These are phyloP conservation scores for Periophthalmus magnuspinnatus DNA, from an alignment of 2,797 vertebrate genomes.

Conservation along the genomic window DNA sequence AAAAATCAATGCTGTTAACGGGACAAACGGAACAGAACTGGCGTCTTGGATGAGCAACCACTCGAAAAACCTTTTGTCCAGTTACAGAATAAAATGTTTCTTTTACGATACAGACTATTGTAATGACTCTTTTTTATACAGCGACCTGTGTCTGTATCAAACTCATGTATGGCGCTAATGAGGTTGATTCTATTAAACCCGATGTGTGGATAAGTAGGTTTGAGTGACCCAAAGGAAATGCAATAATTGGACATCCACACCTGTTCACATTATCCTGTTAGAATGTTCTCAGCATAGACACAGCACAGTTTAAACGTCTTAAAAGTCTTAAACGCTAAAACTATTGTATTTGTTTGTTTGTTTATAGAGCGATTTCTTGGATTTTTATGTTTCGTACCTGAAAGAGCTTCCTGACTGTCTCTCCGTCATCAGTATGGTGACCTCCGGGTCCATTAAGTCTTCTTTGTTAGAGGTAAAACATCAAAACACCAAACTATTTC, in stretches of 20 bases:
- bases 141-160: neutral
- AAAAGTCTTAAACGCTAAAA: too few relatives aligned
- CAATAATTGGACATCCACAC: conserved; percentile 19
- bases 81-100: too few relatives aligned
- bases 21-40: too few relatives aligned
- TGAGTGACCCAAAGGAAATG: conserved; percentile 31
- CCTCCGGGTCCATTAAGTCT: conserved; percentile 61
- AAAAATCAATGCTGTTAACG: too few relatives aligned
- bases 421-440: conserved; percentile 82
- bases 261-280: conserved; percentile 7
- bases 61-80: too few relatives aligned
- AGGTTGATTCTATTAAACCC: conserved; percentile 21
- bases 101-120: too few relatives aligned
- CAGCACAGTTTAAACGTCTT: neutral
- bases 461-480: conserved; percentile 72
- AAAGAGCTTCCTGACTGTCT: conserved; percentile 95
- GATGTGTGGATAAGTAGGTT: conserved; percentile 21
- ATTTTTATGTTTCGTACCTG: conserved; percentile 93
- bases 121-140: too few relatives aligned
- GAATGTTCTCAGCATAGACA: neutral
- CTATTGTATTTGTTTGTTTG: neutral
- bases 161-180: conserved; percentile 1
- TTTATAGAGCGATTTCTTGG: conserved; percentile 91
- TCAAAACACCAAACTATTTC: neutral
- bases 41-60: too few relatives aligned